Percentiles rank a stretch among this genome's conserved stretches.
phyloP scores from a whole-genome alignment of 2,888 invertebrate genomes.

The Apodemia mormo region DNA sequence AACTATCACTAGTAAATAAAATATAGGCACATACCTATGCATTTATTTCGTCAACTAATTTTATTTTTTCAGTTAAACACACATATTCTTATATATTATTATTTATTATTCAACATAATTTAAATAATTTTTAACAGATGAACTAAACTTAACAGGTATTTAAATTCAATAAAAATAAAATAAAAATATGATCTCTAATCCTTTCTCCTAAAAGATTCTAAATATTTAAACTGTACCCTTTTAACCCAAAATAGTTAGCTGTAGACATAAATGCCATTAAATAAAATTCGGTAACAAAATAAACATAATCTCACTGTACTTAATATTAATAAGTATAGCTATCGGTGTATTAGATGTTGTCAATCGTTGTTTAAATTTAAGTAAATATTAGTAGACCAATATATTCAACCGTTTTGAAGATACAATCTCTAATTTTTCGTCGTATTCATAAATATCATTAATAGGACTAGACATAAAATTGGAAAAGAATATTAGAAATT shows the following conservation, averaged over 20 bases:
- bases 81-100: too few species aligned
- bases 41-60: too few species aligned
- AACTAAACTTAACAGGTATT: too few species aligned
- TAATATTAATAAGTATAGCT: constrained; percentile 40
- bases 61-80: too few species aligned
- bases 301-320: constrained; percentile 7
- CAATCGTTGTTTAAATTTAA: constrained; percentile 60
- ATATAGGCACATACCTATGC: too few species aligned
- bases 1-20: too few species aligned
- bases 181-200: too few species aligned
- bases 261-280: constrained; percentile 1
- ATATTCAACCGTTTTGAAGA: constrained; percentile 24
- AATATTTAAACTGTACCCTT: not conserved
- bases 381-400: constrained; percentile 55
- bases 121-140: too few species aligned
- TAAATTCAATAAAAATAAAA: too few species aligned
- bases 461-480: constrained; percentile 5
- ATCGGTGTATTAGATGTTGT: constrained; percentile 63
- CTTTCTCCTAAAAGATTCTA: not conserved
- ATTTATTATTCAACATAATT: too few species aligned
- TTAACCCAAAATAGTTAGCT: not conserved
- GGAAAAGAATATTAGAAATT: constrained; percentile 55
- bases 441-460: constrained; percentile 6
- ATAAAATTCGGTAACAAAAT: not conserved
- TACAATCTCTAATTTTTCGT: constrained; percentile 1